Base-by-base conservation (phyloP, 2,113 vertebrate genomes). In the Petaurus breviceps region DNA sequence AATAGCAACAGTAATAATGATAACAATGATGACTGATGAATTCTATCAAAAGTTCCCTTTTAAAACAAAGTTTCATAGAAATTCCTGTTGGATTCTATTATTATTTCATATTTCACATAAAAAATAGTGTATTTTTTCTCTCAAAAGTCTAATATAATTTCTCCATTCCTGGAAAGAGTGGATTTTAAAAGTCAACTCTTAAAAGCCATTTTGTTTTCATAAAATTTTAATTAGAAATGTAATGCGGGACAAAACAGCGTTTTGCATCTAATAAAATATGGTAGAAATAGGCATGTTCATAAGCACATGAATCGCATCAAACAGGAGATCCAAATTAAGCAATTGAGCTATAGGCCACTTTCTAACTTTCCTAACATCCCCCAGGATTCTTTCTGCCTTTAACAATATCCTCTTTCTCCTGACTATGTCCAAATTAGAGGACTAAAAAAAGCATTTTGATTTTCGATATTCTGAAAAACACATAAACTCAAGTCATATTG, bases 141-240 rank as follows among this genome's bases (percentile, higher is more conserved):
- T 90, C 4, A 90, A 94, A 96, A 93, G 9, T 10, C 25, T 52
- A 49, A 90, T 92, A 97, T 95, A 4, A 14, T 91, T 90, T 95
- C 95, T 57, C 47, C 93, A 94, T 91, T 55, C 25, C 68, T 92
- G 4, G 49, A 94, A 95, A 91, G 91, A 61, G 6, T 23, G 46
- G 46, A 53, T 68, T 95, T 11, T 95, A 96, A 92, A 43, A 61
- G 4, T 53, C 47, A 77, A 46, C 10, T 31, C 90, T 52, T 92
- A 22, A 92, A 95, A 92, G 37, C 61, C 37, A 90, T 14, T 43
- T 46, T 94, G 52, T 95, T 96, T 93, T 90, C 3, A 95, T 91
- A 94, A 77, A 91, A 90, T 55, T 68, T 26, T 89, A 12, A 96
- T 94, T 53, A 91, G 47, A 57, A 97, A 96, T 95, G 37, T 47